Percentiles rank a stretch among this genome's conserved stretches.
phyloP scores from a whole-genome alignment of 2,888 invertebrate species.

The Perdita meconis region DNA sequence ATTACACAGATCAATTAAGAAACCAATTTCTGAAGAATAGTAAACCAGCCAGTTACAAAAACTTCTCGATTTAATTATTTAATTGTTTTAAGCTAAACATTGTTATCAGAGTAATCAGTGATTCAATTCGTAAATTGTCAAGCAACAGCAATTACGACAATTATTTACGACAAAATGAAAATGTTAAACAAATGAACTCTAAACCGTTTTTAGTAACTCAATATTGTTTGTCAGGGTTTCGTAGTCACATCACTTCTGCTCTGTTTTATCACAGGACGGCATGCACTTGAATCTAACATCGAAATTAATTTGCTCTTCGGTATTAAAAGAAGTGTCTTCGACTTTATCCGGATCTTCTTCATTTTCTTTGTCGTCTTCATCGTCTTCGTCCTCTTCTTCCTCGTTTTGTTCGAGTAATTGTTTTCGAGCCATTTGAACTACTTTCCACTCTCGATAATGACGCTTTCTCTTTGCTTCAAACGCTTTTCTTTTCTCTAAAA shows the following conservation, averaged over 20 bases:
- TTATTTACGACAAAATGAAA: slow-evolving; percentile 33
- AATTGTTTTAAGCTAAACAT: slow-evolving; percentile 21
- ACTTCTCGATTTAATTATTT: slow-evolving; percentile 38
- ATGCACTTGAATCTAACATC: slow-evolving; percentile 80
- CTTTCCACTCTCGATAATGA: slow-evolving; percentile 99
- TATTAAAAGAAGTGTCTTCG: slow-evolving; percentile 31
- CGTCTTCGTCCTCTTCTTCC: slow-evolving; percentile 89
- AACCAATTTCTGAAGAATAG: slow-evolving; percentile 28
- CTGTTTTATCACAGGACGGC: slow-evolving; percentile 78
- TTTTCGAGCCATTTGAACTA: slow-evolving; percentile 95
- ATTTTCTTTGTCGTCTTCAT: slow-evolving; percentile 74
- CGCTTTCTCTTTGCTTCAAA: slow-evolving; percentile 97
- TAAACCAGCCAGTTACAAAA: slow-evolving; percentile 33
- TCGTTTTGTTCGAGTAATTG: slow-evolving; percentile 95
- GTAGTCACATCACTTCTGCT: slow-evolving; percentile 62
- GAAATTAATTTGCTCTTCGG: slow-evolving; percentile 67
- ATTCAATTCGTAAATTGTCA: slow-evolving; percentile 13
- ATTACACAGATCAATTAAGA: slow-evolving; percentile 38
- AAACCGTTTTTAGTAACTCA: slow-evolving; percentile 32
- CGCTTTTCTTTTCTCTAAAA: slow-evolving; percentile 88
- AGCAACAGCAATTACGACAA: slow-evolving; percentile 19
- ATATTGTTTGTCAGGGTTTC: slow-evolving; percentile 25
- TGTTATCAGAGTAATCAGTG: not conserved
- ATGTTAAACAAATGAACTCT: slow-evolving; percentile 26
- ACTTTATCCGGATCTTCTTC: slow-evolving; percentile 64